These are phyloP conservation scores for Muscicapa striata DNA, from an alignment of 2,797 vertebrate species.

Conservation along the genomic window DNA sequence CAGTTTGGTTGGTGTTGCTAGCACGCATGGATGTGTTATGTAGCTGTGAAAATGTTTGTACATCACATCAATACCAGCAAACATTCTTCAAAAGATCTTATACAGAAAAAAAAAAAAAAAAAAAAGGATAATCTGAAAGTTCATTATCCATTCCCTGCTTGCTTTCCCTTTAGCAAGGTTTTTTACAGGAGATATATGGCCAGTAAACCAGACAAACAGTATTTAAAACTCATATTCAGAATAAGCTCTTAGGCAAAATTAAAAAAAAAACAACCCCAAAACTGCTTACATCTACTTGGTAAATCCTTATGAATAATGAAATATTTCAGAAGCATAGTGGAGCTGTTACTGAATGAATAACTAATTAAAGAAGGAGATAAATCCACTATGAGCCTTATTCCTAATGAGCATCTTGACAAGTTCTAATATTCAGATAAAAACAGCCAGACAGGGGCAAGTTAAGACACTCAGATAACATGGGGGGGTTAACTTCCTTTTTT, in stretches of 20 bases:
- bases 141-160: conserved; percentile 12
- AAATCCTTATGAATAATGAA: conserved; percentile 57
- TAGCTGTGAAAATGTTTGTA: neutral
- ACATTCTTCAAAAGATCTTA: neutral
- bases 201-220: neutral
- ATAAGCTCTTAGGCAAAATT: neutral
- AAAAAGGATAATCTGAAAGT: neutral
- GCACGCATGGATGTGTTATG: neutral
- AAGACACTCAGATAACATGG: neutral
- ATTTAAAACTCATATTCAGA: conserved; percentile 8
- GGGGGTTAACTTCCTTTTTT: neutral
- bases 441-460: neutral
- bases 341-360: conserved; percentile 29
- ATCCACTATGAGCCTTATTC: neutral
- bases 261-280: neutral
- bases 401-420: neutral
- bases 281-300: neutral
- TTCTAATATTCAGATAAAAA: conserved; percentile 9
- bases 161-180: neutral
- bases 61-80: neutral
- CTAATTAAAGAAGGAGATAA: conserved; percentile 52
- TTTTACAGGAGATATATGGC: neutral
- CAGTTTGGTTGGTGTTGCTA: neutral
- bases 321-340: neutral
- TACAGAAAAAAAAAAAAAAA: neutral